Evolutionary conservation across 2,113 vertebrate genomes (phyloP).

Genomic region (Sander vitreus): DNA sequence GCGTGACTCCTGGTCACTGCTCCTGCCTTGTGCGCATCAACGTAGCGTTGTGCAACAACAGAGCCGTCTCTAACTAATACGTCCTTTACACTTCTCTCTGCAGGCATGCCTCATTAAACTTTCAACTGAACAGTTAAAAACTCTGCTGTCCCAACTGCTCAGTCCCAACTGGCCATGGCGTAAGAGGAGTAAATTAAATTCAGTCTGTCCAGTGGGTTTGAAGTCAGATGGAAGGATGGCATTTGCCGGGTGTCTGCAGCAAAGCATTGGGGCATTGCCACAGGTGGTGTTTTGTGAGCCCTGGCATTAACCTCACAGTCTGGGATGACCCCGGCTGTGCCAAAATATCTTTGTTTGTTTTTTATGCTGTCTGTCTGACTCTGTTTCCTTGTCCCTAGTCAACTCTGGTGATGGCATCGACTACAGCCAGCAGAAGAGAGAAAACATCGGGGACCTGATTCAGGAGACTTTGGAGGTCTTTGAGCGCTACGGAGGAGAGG

Average conservation of each 20-base stretch:
- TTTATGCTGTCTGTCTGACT: conserved; percentile 28
- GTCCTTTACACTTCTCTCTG: conserved; percentile 42
- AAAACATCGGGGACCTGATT: conserved; percentile 93
- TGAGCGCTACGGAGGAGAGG: conserved; percentile 90
- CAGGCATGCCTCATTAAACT: conserved; percentile 72
- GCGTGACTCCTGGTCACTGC: conserved; percentile 55
- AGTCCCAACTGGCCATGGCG: conserved; percentile 37
- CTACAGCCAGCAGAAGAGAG: conserved; percentile 92
- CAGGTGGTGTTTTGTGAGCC: conserved; percentile 63
- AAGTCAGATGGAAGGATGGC: conserved; percentile 69
- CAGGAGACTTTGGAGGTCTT: conserved; percentile 93
- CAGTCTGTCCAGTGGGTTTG: conserved; percentile 59
- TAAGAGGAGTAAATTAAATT: conserved; percentile 61
- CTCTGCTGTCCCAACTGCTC: conserved; percentile 34
- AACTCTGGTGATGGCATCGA: conserved; percentile 93
- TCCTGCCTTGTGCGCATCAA: conserved; percentile 45
- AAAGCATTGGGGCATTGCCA: conserved; percentile 24
- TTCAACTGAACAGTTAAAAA: conserved; percentile 65
- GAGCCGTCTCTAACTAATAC: conserved; percentile 30
- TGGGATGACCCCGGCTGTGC: conserved; percentile 1
- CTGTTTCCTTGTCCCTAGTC: conserved; percentile 77
- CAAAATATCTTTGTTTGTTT: conserved; percentile 7
- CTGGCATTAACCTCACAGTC: conserved; percentile 25
- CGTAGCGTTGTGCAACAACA: conserved; percentile 45
- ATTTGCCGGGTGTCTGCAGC: conserved; percentile 42